Evolutionary conservation across 2,888 invertebrate species (phyloP), one percentile per base, ranked within the genome.

Genomic region (Agonum fuliginosum): DNA sequence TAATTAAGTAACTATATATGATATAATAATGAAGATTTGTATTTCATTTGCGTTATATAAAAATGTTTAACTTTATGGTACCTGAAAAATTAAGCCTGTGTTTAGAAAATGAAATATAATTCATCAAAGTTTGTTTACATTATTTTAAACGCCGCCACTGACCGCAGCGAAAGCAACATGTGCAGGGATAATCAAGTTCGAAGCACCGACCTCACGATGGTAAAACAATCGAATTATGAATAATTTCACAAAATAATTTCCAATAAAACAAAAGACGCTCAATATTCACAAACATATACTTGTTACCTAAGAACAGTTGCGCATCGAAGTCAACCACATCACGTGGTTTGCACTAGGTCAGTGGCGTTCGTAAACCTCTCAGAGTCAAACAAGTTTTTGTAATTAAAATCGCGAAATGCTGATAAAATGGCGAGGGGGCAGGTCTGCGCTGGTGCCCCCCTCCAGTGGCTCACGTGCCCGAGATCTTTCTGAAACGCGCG

Each of bases 231-330:
- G 58, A 17, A 30, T 30, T 30, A 62, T 62, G 58, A 62, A 62
- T 62, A 62, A 62, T 62, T 62, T 62, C 27, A 14, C 58, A 62
- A 27, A n/a, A 30, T 46, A 62, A 62, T 62, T 62, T 62, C 58
- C 58, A 30, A 62, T 30, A 62, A 62, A 62, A 30, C 30, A 62
- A 62, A 62, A 62, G 30, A 30, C 58, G 58, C 30, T 62, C 58
- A 62, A 62, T 34, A 62, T 62, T 62, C 58, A 62, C 58, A 4
- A 62, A 62, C 58, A 54, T 12, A 54, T 62, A 3, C 30, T 17
- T 17, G 30, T 12, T 62, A 27, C 8, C 14, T 20, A 30, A 10
- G 17, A 10, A 24, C n/a, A 30, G 24, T n/a, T 62, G 58, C 14
- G 30, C 14, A 27, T 14, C 17, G 30, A 12, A 62, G 14, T 20